Evolutionary conservation across 2,888 invertebrate species (phyloP).

Genomic region (Lacanobia wlatinum): DNA sequence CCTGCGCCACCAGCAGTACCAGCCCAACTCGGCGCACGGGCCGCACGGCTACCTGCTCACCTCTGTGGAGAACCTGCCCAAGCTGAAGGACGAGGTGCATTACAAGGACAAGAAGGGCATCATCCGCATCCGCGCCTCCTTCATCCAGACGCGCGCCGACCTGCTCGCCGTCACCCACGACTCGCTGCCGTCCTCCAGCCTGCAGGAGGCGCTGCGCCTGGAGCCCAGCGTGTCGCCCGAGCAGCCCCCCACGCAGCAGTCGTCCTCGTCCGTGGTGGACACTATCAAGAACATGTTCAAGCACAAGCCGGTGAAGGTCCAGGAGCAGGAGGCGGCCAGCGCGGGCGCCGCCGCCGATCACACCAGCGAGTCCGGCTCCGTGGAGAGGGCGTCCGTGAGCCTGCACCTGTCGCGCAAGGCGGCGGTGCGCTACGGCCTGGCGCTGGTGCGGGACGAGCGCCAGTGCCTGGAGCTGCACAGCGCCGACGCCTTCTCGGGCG

Average conservation of each 20-base stretch:
- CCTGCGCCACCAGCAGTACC: constrained; percentile 91
- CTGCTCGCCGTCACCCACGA: constrained; percentile 1
- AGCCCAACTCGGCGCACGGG: constrained; percentile 87
- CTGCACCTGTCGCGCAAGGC: constrained; percentile 67
- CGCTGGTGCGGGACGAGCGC: constrained; percentile 72
- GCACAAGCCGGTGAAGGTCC: constrained; percentile 44
- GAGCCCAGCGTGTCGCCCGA: accelerated
- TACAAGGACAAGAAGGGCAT: constrained; percentile 70
- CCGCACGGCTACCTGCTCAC: constrained; percentile 83
- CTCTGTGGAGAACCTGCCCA: constrained; percentile 65
- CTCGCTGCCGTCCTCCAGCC: background rate
- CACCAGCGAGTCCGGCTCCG: background rate
- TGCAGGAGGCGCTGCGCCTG: background rate
- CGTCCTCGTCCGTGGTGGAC: constrained; percentile 52
- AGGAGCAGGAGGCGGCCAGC: background rate
- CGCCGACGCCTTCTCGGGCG: constrained; percentile 88
- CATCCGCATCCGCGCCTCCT: constrained; percentile 62
- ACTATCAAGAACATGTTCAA: constrained; percentile 63
- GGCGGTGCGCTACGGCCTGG: constrained; percentile 70
- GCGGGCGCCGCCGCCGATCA: background rate
- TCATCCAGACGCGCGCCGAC: constrained; percentile 20
- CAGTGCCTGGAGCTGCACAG: constrained; percentile 80
- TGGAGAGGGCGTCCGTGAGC: constrained; percentile 68
- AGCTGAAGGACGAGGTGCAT: constrained; percentile 54
- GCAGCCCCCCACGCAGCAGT: accelerated